Percentiles rank a stretch among this genome's conserved stretches.
These are phyloP conservation scores for Cottus gobio DNA, from an alignment of 2,113 vertebrate species.

Conservation along the genomic window DNA sequence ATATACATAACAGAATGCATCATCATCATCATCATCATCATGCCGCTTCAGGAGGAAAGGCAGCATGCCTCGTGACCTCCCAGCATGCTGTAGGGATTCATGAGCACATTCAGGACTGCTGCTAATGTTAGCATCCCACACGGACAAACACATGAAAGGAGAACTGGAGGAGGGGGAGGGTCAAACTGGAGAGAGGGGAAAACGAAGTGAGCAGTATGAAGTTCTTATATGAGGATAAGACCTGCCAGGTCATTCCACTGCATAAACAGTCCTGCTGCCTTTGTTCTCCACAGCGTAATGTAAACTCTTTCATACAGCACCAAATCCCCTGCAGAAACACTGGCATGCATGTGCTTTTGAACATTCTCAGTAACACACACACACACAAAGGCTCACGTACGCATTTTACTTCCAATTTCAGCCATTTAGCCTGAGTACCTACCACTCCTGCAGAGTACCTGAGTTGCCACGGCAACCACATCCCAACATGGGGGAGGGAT, in stretches of 20 bases:
- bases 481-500: constrained; percentile 41
- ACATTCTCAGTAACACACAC: not conserved
- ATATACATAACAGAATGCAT: not conserved
- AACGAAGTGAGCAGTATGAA: not conserved
- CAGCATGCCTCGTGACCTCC: constrained; percentile 6
- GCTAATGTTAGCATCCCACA: constrained; percentile 3
- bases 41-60: not conserved
- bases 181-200: not conserved
- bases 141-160: constrained; percentile 7
- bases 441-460: constrained; percentile 57
- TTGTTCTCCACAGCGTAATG: constrained; percentile 22
- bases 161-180: not conserved
- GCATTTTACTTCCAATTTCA: constrained; percentile 49
- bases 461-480: constrained; percentile 59
- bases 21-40: not conserved
- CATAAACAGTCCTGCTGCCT: not conserved
- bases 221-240: constrained; percentile 1
- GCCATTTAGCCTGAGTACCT: constrained; percentile 69
- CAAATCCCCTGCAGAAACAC: constrained; percentile 37
- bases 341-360: constrained; percentile 11
- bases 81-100: not conserved
- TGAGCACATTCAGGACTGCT: not conserved
- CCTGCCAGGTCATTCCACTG: not conserved
- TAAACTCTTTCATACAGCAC: constrained; percentile 22
- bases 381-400: constrained; percentile 15